Percentiles rank a stretch among this genome's conserved stretches.
These are phyloP conservation scores for Neoarius graeffei DNA, from an alignment of 2,113 vertebrate species.

Conservation along the genomic window DNA sequence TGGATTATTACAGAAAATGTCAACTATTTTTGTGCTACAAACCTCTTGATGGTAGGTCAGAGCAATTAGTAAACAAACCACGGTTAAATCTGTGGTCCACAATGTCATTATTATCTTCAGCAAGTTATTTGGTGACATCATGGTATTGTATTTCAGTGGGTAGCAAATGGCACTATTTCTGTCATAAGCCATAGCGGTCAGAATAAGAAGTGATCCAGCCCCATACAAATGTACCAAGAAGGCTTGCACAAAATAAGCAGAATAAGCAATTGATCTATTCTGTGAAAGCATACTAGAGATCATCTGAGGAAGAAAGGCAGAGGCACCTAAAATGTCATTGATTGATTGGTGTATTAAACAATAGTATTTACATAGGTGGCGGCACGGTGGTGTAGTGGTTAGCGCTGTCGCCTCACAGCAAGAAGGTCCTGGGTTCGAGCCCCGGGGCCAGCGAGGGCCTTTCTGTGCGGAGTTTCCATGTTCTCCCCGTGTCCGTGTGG, in stretches of 20 bases:
- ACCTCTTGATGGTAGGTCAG: too few species aligned
- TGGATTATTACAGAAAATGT: too few species aligned
- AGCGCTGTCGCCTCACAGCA: too few species aligned
- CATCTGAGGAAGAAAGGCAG: conserved; percentile 25
- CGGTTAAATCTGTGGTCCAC: too few species aligned
- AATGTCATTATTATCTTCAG: too few species aligned
- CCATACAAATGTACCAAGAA: conserved; percentile 19
- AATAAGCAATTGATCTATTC: conserved; percentile 15
- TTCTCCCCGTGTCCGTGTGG: too few species aligned
- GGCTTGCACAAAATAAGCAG: conserved; percentile 16
- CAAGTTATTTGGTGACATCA: neutral
- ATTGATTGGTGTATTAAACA: conserved; percentile 36
- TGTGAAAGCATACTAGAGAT: conserved; percentile 32
- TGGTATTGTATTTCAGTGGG: conserved; percentile 30
- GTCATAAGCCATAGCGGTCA: conserved; percentile 40
- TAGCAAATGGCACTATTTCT: conserved; percentile 34
- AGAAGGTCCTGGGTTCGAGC: too few species aligned
- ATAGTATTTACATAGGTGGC: conserved; percentile 29
- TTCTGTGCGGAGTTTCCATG: too few species aligned
- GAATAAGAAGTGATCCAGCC: conserved; percentile 9
- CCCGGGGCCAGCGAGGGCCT: too few species aligned
- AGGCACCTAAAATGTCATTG: conserved; percentile 38
- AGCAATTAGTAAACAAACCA: too few species aligned
- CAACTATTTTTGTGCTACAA: too few species aligned
- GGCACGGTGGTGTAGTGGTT: too few species aligned